Evolutionary conservation across 2,797 vertebrate species (phyloP), one percentile per base, ranked within the genome.

Genomic region (Pipistrellus pipistrellus): DNA sequence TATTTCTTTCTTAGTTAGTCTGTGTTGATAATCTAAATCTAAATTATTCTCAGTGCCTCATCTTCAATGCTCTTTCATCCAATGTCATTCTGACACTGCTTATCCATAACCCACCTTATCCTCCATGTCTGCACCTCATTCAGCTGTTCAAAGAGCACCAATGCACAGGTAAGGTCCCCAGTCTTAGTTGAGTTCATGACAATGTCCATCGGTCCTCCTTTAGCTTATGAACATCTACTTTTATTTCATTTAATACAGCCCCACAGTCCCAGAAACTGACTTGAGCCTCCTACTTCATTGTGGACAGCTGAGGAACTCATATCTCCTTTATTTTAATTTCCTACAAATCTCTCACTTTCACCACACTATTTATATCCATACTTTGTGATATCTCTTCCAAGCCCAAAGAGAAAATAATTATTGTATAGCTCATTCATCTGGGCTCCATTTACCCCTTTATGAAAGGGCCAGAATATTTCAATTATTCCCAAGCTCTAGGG

Each of bases 161-260:
- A 17, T 6, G 7, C 3, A 64, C 4, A 46, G 3, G 6, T 53
- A 64, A 66, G 2, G 15, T 35, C 3, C 4, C 6, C 20, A 41
- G 1, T 32, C 32, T 53, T 21, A 71, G 12, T 0, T 66, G 7
- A 38, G 4, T 30, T 12, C 6, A 53, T 9, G 2, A 7, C 12
- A 86, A 2, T 44, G 1, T 2, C 75, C 27, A 6, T 14, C 0
- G 0, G 12, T 57, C 8, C 9, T 69, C 7, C 23, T 41, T 35
- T 2, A 59, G 75, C 14, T 57, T 76, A 55, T 44, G 17, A 68
- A 48, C 7, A 72, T 17, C 17, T 51, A 21, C 3, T 73, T 51
- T 10, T 11, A 75, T 66, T 64, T 14, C 3, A 20, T 80, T 92
- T 71, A 93, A 77, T 0, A 4, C 4, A 64, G 15, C 68, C 25